These are phyloP conservation scores for Siderastrea radians DNA, from an alignment of 92 coral and sea anemone genomes.

Conservation along the genomic window DNA sequence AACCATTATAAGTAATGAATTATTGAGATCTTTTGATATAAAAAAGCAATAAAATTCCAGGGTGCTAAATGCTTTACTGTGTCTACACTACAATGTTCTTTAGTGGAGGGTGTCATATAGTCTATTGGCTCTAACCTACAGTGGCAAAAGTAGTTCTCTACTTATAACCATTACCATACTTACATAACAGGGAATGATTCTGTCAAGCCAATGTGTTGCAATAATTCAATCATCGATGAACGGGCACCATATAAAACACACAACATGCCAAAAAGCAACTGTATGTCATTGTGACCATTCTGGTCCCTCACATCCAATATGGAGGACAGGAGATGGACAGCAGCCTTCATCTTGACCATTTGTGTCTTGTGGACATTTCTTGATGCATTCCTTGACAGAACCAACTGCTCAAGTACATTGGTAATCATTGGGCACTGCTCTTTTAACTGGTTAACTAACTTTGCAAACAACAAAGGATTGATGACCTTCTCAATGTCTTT, in stretches of 20 bases:
- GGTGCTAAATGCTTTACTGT: too few species aligned
- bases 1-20: too few species aligned
- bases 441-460: constrained; percentile 32
- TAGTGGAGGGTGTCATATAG: too few species aligned
- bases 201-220: too few species aligned
- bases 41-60: too few species aligned
- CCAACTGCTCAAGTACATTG: constrained; percentile 54
- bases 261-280: constrained; percentile 55
- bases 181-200: too few species aligned
- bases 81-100: too few species aligned
- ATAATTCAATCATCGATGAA: too few species aligned
- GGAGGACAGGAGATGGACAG: constrained; percentile 57
- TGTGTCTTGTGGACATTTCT: constrained; percentile 54
- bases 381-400: constrained; percentile 34
- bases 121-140: too few species aligned
- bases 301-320: constrained; percentile 60
- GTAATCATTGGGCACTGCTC: constrained; percentile 56
- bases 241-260: constrained; percentile 38
- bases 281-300: constrained; percentile 53
- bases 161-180: too few species aligned
- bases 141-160: too few species aligned
- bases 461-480: constrained; percentile 49
- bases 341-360: constrained; percentile 48
- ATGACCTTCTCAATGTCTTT: constrained; percentile 33
- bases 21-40: too few species aligned